Conservation (phyloP, 2,113 vertebrate genomes). For the Etheostoma cragini region DNA sequence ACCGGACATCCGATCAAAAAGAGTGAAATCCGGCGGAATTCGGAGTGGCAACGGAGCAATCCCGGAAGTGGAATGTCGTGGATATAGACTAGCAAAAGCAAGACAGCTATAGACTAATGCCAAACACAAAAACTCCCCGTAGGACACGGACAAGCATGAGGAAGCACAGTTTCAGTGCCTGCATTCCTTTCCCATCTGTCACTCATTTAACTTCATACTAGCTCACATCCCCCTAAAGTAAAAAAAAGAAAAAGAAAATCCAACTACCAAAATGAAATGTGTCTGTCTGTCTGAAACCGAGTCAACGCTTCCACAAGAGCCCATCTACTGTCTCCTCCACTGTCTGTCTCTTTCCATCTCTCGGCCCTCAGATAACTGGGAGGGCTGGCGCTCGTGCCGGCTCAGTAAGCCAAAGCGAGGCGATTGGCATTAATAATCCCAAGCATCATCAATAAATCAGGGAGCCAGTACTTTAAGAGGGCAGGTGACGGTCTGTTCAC, state of each 20-base stretch:
- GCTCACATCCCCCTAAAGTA: neutral
- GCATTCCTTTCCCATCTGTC: conserved; percentile 5
- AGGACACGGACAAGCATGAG: neutral
- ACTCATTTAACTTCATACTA: neutral
- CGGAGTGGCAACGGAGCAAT: too few relatives aligned
- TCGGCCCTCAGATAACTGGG: conserved; percentile 12
- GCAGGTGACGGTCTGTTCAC: conserved; percentile 61
- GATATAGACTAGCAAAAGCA: too few relatives aligned
- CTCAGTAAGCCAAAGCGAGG: conserved; percentile 23
- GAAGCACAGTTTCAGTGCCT: conserved; percentile 8
- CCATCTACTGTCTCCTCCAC: conserved; percentile 18
- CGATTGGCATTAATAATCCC: conserved; percentile 62
- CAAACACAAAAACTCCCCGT: neutral
- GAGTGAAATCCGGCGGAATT: too few relatives aligned
- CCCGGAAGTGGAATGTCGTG: too few relatives aligned
- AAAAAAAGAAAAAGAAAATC: neutral
- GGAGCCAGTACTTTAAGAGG: conserved; percentile 39
- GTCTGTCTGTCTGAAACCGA: conserved; percentile 20
- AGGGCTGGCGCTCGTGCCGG: conserved; percentile 9
- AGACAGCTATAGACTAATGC: neutral
- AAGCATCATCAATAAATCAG: conserved; percentile 74
- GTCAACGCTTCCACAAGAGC: conserved; percentile 35
- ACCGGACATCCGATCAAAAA: too few relatives aligned
- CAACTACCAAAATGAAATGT: conserved; percentile 29
- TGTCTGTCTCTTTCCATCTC: conserved; percentile 30